These are phyloP conservation scores for Paraplagusia blochii DNA, from an alignment of 2,113 vertebrate genomes.

Conservation along the genomic window DNA sequence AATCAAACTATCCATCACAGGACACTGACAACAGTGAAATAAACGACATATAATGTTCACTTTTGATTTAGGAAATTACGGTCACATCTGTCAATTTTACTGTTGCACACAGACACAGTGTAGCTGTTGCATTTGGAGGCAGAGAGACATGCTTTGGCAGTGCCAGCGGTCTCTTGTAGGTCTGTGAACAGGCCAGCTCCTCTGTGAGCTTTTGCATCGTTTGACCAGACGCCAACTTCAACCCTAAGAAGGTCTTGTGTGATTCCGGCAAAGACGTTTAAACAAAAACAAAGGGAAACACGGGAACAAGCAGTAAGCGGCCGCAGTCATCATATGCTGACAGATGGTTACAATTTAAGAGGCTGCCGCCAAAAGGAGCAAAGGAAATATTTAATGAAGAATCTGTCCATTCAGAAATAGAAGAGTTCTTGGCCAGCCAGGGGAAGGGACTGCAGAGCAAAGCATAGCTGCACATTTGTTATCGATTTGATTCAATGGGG, in stretches of 20 bases:
- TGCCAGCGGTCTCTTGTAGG: constrained; percentile 1
- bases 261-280: constrained; percentile 49
- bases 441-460: constrained; percentile 29
- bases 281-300: constrained; percentile 49
- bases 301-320: constrained; percentile 25
- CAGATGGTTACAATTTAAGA: constrained; percentile 69
- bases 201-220: constrained; percentile 10
- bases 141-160: constrained; percentile 7
- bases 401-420: constrained; percentile 49
- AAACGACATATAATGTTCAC: no score
- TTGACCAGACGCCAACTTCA: constrained; percentile 50
- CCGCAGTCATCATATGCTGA: constrained; percentile 29
- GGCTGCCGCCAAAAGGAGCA: constrained; percentile 28
- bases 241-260: constrained; percentile 38
- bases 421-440: constrained; percentile 15
- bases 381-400: constrained; percentile 57
- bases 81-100: no score
- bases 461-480: constrained; percentile 61
- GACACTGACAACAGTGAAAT: no score
- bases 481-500: constrained; percentile 53
- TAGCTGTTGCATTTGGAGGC: constrained; percentile 24
- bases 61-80: no score
- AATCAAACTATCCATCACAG: no score
- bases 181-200: constrained; percentile 5
- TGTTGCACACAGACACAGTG: neutral